Evolutionary conservation across 2,888 invertebrate genomes (phyloP).

Genomic region (Clivina fossor): DNA sequence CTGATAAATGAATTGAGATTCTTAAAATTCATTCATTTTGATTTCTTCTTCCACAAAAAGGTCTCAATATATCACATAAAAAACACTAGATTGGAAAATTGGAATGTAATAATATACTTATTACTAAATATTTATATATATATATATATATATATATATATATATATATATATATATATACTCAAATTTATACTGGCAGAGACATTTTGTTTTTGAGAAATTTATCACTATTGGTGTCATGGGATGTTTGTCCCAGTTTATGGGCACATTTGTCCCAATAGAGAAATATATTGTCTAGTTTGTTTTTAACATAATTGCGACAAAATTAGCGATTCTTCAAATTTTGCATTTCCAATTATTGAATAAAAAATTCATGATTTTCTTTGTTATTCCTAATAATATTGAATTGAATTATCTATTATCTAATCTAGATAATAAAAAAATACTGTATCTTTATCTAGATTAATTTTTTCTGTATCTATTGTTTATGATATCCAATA

Average conservation of each 20-base stretch:
- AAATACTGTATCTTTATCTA: too few relatives aligned
- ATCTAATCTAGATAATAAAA: too few relatives aligned
- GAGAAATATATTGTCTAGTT: constrained; percentile 33
- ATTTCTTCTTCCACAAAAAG: constrained; percentile 7
- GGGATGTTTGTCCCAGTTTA: constrained; percentile 29
- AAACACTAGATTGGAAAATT: constrained; percentile 24
- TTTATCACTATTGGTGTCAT: constrained; percentile 33
- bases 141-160: not conserved
- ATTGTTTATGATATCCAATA: too few relatives aligned
- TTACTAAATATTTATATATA: too few relatives aligned
- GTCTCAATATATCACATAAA: constrained; percentile 23
- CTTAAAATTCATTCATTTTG: constrained; percentile 20
- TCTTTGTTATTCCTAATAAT: too few relatives aligned
- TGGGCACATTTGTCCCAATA: too few relatives aligned
- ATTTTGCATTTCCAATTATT: too few relatives aligned
- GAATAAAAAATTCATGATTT: too few relatives aligned
- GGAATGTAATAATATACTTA: constrained; percentile 17
- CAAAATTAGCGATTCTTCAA: constrained; percentile 13
- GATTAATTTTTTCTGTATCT: too few relatives aligned
- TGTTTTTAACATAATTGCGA: constrained; percentile 16
- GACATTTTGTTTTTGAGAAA: constrained; percentile 20
- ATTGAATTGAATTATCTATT: too few relatives aligned
- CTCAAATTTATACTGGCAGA: constrained; percentile 22
- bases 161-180: too few relatives aligned
- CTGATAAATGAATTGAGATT: constrained; percentile 11